A percentile compares a stretch with the other conserved stretches of the same genome.
These are phyloP conservation scores for Drosophila jambulina DNA, from an alignment of 1,140 invertebrate species.

Conservation along the genomic window DNA sequence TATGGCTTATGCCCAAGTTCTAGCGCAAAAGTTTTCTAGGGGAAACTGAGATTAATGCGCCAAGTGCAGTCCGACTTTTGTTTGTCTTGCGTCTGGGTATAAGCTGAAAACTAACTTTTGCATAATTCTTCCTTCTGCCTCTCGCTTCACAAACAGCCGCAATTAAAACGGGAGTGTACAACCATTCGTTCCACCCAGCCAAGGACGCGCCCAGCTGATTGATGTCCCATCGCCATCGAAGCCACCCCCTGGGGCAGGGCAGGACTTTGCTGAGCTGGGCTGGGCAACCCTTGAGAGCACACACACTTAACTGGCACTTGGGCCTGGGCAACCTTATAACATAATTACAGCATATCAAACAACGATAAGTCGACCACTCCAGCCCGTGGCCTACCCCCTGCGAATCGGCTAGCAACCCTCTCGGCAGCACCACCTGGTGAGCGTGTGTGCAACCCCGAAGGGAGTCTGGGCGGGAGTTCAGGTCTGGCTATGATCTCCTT, in stretches of 20 bases:
- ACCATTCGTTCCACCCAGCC: neutral
- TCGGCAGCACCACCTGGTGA: slow-evolving; percentile 15
- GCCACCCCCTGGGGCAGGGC: slow-evolving; percentile 22
- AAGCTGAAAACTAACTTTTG: slow-evolving; percentile 47
- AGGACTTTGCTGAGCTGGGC: neutral
- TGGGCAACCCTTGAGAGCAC: slow-evolving; percentile 21
- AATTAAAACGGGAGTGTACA: slow-evolving; percentile 50
- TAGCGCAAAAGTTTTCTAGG: slow-evolving; percentile 24
- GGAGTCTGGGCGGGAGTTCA: neutral
- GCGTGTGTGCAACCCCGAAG: slow-evolving; percentile 10
- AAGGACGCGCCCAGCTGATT: slow-evolving; percentile 45
- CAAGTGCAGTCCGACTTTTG: slow-evolving; percentile 52
- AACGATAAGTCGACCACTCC: slow-evolving; percentile 50
- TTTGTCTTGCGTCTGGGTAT: slow-evolving; percentile 57
- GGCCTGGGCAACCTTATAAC: slow-evolving; percentile 71
- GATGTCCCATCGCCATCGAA: slow-evolving; percentile 48
- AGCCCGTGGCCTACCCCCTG: neutral
- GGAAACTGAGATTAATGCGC: slow-evolving; percentile 66
- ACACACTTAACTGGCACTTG: slow-evolving; percentile 70
- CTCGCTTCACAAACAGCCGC: slow-evolving; percentile 24
- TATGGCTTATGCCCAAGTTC: slow-evolving; percentile 60
- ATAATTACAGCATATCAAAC: slow-evolving; percentile 81
- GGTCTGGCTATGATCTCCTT: neutral
- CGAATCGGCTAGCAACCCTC: slow-evolving; percentile 43
- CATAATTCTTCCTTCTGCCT: slow-evolving; percentile 7